Conservation (phyloP, 2,113 vertebrate species). For the Cairina moschata region DNA sequence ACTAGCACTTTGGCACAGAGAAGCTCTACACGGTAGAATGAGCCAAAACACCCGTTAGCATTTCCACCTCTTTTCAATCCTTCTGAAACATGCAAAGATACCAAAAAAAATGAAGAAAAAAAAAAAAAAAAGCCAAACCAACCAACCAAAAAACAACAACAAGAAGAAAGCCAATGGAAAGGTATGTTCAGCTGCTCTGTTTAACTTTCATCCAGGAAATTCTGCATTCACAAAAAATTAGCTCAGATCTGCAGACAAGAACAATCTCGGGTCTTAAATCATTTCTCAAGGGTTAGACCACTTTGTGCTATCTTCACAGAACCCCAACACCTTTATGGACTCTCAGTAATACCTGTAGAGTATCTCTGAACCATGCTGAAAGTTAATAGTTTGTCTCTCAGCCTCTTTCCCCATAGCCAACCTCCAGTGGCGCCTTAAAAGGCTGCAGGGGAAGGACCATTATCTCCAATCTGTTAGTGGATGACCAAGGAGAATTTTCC, state of each 20-base stretch:
- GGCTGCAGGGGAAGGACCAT: not conserved
- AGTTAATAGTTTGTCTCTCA: not conserved
- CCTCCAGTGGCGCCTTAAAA: not conserved
- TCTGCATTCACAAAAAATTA: not conserved
- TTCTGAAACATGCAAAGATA: slow-evolving; percentile 12
- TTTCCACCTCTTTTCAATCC: slow-evolving; percentile 12
- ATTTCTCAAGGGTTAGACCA: not conserved
- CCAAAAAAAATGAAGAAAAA: not conserved
- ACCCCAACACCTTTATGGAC: not conserved
- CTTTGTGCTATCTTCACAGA: not conserved
- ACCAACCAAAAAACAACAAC: not conserved
- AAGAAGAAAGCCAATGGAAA: not conserved
- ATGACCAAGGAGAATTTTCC: not conserved
- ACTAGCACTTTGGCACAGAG: slow-evolving; percentile 50
- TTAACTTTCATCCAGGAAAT: not conserved
- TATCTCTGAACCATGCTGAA: not conserved
- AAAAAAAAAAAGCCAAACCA: not conserved
- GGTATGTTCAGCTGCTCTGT: not conserved
- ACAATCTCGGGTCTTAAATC: not conserved
- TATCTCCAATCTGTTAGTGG: not conserved
- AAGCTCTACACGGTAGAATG: not conserved
- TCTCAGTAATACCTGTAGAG: not conserved
- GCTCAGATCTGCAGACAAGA: not conserved
- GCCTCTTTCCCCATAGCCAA: not conserved
- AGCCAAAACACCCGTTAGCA: slow-evolving; percentile 38